Conservation (phyloP, 2,888 invertebrate species). For the Coleophora deauratella region DNA sequence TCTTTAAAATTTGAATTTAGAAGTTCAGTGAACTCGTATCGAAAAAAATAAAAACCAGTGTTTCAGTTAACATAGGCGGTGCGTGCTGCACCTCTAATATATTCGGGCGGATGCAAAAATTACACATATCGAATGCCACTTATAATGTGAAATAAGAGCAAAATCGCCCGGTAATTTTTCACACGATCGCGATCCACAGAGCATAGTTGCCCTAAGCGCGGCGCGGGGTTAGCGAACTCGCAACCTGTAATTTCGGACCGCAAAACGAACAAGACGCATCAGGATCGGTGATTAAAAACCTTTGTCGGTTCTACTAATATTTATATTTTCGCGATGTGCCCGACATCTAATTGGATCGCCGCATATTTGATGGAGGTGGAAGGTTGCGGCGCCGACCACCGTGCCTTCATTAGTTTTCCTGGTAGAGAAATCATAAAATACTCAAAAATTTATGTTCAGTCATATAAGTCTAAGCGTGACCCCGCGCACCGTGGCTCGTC, state of each 20-base stretch:
- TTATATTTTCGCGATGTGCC: conserved; percentile 71
- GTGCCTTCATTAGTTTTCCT: conserved; percentile 67
- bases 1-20: conserved; percentile 35
- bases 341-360: conserved; percentile 70
- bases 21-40: conserved; percentile 17
- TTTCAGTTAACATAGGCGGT: conserved; percentile 20
- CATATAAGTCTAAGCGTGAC: conserved; percentile 58
- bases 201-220: conserved; percentile 69
- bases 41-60: background rate
- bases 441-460: conserved; percentile 49
- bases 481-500: conserved; percentile 23
- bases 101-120: conserved; percentile 58
- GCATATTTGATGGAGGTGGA: conserved; percentile 54
- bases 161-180: conserved; percentile 64
- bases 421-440: conserved; percentile 63
- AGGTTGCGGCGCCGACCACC: conserved; percentile 40
- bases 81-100: conserved; percentile 27
- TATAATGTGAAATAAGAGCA: conserved; percentile 64
- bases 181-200: conserved; percentile 69
- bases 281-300: conserved; percentile 73
- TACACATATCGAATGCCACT: conserved; percentile 63
- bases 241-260: conserved; percentile 73
- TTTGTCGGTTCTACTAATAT: conserved; percentile 75
- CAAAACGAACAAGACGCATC: conserved; percentile 68
- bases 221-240: conserved; percentile 67